Evolutionary conservation across 2,113 vertebrate species (phyloP), one percentile per base, ranked within the genome.

Genomic region (Mustela lutreola): DNA sequence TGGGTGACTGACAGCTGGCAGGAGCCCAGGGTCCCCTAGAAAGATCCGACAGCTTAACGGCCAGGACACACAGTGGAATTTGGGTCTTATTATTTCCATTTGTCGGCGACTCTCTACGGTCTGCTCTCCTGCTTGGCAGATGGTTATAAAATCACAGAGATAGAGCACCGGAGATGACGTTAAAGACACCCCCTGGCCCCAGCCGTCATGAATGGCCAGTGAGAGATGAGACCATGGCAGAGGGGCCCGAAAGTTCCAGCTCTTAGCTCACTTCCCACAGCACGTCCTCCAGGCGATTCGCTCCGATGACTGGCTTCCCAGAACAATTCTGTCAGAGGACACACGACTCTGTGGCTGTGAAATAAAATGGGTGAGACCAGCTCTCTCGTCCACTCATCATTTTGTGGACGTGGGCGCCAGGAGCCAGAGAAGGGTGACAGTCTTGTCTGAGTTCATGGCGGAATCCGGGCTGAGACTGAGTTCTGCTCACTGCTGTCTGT

Each of bases 81-180:
- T 39, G 31, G 16, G 65, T 50, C 48, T 94, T 78, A 48, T 4
- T 31, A 67, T 90, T 85, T 76, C 42, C 71, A 71, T 84, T 80
- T 75, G 21, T 60, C 33, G 21, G 28, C 4, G 28, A 31, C 33
- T 71, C n/a, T 78, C n/a, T 70, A 15, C 22, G 42, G 15, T 92
- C 45, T 75, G 3, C 62, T 53, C 79, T 53, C 36, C 33, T 60
- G 50, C 15, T 60, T 89, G 31, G 58, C 73, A 62, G 14, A 12
- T 92, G 83, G 83, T 95, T 76, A 95, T 36, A 63, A 93, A 94
- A 93, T 82, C 39, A 80, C 39, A 89, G 58, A 65, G 82, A 95
- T 26, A 79, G 1, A 79, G 39, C 1, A 2, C 19, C 24, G 12
- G 78, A 82, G 58, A 91, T 45, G 53, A 36, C 2, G 1, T 63